Evolutionary conservation across 1,140 invertebrate species (phyloP).

Genomic region (Rhynchophorus ferrugineus): DNA sequence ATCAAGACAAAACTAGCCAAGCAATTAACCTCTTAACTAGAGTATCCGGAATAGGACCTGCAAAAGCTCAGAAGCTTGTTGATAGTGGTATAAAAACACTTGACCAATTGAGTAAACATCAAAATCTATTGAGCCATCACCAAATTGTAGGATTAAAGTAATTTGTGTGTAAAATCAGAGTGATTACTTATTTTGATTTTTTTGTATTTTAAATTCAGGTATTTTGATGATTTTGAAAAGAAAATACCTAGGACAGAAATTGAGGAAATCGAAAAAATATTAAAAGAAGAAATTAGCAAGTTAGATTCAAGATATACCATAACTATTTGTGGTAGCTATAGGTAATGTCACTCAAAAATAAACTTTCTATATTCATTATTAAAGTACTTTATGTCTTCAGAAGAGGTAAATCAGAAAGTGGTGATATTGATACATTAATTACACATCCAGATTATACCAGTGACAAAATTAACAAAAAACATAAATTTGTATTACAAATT

Average conservation of each 20-base stretch:
- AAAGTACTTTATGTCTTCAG: slow-evolving; percentile 43
- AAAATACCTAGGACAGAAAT: slow-evolving; percentile 60
- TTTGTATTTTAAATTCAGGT: slow-evolving; percentile 38
- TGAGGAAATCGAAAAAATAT: slow-evolving; percentile 49
- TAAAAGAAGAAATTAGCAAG: slow-evolving; percentile 43
- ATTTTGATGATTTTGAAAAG: slow-evolving; percentile 62
- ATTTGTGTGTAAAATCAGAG: slow-evolving; percentile 24
- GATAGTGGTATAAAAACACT: slow-evolving; percentile 57
- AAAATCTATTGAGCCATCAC: slow-evolving; percentile 61
- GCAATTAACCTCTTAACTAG: slow-evolving; percentile 62
- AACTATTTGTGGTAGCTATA: slow-evolving; percentile 71
- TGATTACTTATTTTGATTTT: not conserved
- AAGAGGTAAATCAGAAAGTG: slow-evolving; percentile 59
- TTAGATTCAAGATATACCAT: slow-evolving; percentile 54
- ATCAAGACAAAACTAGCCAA: slow-evolving; percentile 56
- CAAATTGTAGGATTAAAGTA: slow-evolving; percentile 71
- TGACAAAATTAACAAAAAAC: slow-evolving; percentile 35
- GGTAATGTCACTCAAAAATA: slow-evolving; percentile 36
- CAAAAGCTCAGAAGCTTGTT: slow-evolving; percentile 67
- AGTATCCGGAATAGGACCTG: slow-evolving; percentile 71
- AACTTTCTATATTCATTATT: not conserved
- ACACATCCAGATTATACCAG: slow-evolving; percentile 56
- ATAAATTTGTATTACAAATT: slow-evolving; percentile 46
- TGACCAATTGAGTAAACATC: slow-evolving; percentile 57
- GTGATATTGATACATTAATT: slow-evolving; percentile 69